Percentiles rank a stretch among this genome's conserved stretches.
Conservation (phyloP, 1,140 invertebrate species). For the Glomeris maerens region DNA sequence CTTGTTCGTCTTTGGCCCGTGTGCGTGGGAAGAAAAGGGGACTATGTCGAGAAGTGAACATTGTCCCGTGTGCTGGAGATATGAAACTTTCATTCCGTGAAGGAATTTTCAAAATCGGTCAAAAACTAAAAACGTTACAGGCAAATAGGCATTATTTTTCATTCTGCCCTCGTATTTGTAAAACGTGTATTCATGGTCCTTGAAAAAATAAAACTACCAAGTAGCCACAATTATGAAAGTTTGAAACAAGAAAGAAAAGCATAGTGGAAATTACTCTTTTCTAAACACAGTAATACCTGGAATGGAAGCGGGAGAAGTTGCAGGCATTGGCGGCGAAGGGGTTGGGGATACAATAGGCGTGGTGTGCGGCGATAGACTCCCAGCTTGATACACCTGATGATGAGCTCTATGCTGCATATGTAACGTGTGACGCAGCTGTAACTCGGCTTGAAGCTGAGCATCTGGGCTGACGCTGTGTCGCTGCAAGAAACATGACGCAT, state of each 20-base stretch:
- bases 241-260: neutral
- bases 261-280: neutral
- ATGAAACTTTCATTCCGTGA: too few relatives aligned
- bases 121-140: too few relatives aligned
- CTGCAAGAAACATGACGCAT: slow-evolving; percentile 22
- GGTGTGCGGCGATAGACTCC: slow-evolving; percentile 23
- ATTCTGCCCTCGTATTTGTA: too few relatives aligned
- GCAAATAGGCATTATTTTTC: too few relatives aligned
- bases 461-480: slow-evolving; percentile 26
- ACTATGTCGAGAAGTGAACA: too few relatives aligned
- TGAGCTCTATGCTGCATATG: slow-evolving; percentile 29
- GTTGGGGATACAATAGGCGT: slow-evolving; percentile 29
- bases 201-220: too few relatives aligned
- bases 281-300: slow-evolving; percentile 14
- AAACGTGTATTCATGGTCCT: too few relatives aligned
- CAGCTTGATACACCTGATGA: slow-evolving; percentile 21
- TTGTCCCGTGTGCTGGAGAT: too few relatives aligned
- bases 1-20: too few relatives aligned
- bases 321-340: slow-evolving; percentile 28
- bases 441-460: slow-evolving; percentile 27
- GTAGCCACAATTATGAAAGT: neutral
- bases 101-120: too few relatives aligned
- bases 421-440: slow-evolving; percentile 31
- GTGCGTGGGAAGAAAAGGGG: too few relatives aligned
- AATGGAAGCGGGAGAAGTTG: slow-evolving; percentile 31